Percentiles rank a stretch among this genome's conserved stretches.
These are phyloP conservation scores for Margaritifera margaritifera DNA, from an alignment of 2,888 invertebrate species.

Conservation along the genomic window DNA sequence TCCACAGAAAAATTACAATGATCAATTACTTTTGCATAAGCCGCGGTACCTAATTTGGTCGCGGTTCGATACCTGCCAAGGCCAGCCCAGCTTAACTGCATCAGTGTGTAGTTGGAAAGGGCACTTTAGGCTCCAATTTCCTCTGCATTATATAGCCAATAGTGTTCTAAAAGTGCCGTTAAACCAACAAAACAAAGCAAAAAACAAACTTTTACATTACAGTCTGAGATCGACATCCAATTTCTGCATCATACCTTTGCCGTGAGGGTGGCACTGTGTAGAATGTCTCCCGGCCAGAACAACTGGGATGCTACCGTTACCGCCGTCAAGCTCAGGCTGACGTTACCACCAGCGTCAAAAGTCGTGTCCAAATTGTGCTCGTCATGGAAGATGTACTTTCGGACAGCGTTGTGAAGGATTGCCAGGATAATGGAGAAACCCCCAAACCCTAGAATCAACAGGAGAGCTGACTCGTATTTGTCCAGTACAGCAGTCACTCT, in stretches of 20 bases:
- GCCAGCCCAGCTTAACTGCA: too few species aligned
- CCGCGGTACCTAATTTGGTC: too few species aligned
- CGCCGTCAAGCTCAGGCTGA: conserved; percentile 62
- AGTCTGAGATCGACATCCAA: background rate
- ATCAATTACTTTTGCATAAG: too few species aligned
- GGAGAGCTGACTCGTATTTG: conserved; percentile 58
- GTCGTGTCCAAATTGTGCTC: conserved; percentile 66
- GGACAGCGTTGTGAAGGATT: conserved; percentile 59
- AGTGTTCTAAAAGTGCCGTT: too few species aligned
- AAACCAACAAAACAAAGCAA: too few species aligned
- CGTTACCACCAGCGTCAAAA: conserved; percentile 67
- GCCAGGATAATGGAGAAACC: conserved; percentile 65
- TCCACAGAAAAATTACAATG: too few species aligned
- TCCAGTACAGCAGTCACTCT: conserved; percentile 60
- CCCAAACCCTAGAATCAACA: conserved; percentile 65
- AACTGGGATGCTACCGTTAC: conserved; percentile 66
- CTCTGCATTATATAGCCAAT: too few species aligned
- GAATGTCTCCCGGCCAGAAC: conserved; percentile 67
- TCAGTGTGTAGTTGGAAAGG: too few species aligned
- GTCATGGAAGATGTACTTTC: conserved; percentile 65
- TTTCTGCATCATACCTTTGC: conserved; percentile 50
- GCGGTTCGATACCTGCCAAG: too few species aligned
- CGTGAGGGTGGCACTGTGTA: conserved; percentile 65
- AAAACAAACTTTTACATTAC: too few species aligned
- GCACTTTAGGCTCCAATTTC: too few species aligned